Evolutionary conservation across 2,113 vertebrate genomes (phyloP), one percentile per base, ranked within the genome.

Genomic region (Chaenocephalus aceratus): DNA sequence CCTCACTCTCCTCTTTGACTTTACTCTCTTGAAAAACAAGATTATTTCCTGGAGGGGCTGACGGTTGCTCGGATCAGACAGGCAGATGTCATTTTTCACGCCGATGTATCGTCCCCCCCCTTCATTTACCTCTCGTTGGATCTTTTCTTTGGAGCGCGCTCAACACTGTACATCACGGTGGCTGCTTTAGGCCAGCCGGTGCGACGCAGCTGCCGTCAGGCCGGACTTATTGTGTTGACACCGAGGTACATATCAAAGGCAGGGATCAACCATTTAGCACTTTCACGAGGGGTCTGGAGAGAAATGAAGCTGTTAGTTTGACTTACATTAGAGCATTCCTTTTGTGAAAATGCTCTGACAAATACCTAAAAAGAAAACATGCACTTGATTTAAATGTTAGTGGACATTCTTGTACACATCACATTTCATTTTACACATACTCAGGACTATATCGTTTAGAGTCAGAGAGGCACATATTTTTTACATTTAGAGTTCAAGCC

Each of bases 31-130:
- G 89, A 95, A 96, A 97, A 97, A 96, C 94, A 95, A 91, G 91
- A 95, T 95, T 95, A 94, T 94, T 96, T 96, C 84, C 85, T 95
- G 92, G 93, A 95, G 95, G 95, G 91, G 89, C 93, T 93, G 89
- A 87, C 90, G 94, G 95, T 96, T 96, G 94, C 93, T 96, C 89
- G 75, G 92, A 93, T 21, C 21, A 21, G 21, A 89, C 93, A 89
- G 93, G 95, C 96, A 97, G 95, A 96, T 97, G 96, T 95, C 91
- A 94, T 97, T 96, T 96, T 95, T 98, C 96, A 96, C 16, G 8
- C 66, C 36, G 52, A 77, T 18, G 7, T 74, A 72, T 73, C 52
- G 63, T 86, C n/a, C 1, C 67, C 41, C n/a, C 6, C 48, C 69
- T 95, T 95, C 94, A 89, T 94, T 96, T 96, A 94, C 87, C 90